Base-by-base conservation (phyloP, 2,113 vertebrate genomes). In the Brienomyrus longianalis region DNA sequence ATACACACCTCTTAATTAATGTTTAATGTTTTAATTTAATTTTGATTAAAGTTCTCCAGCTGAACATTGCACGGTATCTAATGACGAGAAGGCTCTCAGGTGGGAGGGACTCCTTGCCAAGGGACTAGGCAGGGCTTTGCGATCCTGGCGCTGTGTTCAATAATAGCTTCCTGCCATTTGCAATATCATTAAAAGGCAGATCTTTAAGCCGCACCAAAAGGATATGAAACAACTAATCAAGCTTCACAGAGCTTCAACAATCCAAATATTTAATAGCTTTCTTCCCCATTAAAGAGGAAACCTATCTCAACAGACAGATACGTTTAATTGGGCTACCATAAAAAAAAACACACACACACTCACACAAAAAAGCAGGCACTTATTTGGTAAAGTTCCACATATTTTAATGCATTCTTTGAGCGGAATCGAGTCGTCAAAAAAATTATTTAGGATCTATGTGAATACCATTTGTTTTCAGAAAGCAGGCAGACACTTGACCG, bases 181-280 rank as follows among this genome's bases (percentile, higher is more conserved):
- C 88, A 88, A 88, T 88, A 88, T 92, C 90, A 91, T 92, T 92
- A 92, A 93, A 92, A 92, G 87, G 90, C 66, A 87, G 88, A 91
- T 93, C 90, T 90, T 83, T 86, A 87, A 91, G 89, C 70, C 86
- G 70, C 91, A 88, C 91, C 91, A 92, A 90, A 92, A 91, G 91
- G 91, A 92, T 86, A 90, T 89, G 85, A 91, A 92, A 91, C 90
- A 92, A 89, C 92, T 90, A 91, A 93, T 91, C 89, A 92, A 90
- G 91, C 89, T 87, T 90, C 91, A 92, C 88, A 90, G 62, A 89
- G 89, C 87, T 91, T 91, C 90, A 92, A 90, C 90, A 88, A 88
- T 88, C 89, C 91, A 62, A 87, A 83, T 89, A 83, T 88, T 92
- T 90, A 89, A 88, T 92, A 90, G 80, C 50, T 85, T 83, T 62